phyloP scores from a whole-genome alignment of 2,888 invertebrate species.

The Spialia ferax region DNA sequence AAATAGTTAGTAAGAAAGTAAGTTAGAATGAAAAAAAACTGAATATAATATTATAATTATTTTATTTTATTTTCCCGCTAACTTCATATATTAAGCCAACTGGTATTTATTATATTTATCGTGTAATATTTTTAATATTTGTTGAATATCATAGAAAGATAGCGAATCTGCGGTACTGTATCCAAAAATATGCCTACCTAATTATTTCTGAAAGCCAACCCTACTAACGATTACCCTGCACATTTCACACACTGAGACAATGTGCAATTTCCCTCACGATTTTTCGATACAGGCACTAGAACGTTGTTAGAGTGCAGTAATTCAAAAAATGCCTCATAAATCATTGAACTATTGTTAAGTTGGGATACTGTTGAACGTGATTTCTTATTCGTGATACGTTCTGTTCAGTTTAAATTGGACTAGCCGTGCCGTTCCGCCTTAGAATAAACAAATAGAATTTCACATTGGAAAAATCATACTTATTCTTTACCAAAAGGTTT shows the following conservation, averaged over 20 bases:
- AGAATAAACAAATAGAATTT: conserved; percentile 18
- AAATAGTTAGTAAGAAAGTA: too few species aligned
- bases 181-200: background rate
- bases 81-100: background rate
- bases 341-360: conserved; percentile 28
- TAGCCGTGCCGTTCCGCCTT: conserved; percentile 7
- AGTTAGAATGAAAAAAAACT: background rate
- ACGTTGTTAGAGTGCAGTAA: conserved; percentile 33
- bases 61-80: background rate
- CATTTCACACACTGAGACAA: conserved; percentile 40
- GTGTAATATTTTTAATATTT: background rate
- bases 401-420: conserved; percentile 13
- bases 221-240: conserved; percentile 28
- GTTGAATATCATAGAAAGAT: background rate
- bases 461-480: background rate
- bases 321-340: conserved; percentile 36
- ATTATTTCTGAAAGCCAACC: conserved; percentile 9
- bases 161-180: background rate
- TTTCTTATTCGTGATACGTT: conserved; percentile 30
- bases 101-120: background rate
- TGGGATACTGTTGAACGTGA: conserved; percentile 15
- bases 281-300: conserved; percentile 35
- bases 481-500: background rate
- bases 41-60: background rate
- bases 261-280: conserved; percentile 39